Evolutionary conservation across 2,797 vertebrate genomes (phyloP).

Genomic region (Perdix hodgsoniae): DNA sequence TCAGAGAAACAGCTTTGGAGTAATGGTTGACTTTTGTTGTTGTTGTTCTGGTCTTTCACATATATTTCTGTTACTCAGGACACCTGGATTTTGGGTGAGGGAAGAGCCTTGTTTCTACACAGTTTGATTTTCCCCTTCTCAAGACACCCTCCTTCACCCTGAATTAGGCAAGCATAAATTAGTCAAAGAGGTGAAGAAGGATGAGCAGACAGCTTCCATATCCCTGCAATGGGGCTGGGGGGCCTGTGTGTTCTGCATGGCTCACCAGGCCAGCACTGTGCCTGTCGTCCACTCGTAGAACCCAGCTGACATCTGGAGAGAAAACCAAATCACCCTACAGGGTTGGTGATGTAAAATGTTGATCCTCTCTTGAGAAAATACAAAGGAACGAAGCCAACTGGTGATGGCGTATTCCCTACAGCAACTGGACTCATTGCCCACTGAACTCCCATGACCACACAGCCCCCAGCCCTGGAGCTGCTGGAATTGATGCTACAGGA

Average conservation of each 20-base stretch:
- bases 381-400: neutral
- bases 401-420: neutral
- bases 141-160: neutral
- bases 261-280: neutral
- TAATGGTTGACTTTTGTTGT: neutral
- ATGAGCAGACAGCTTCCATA: neutral
- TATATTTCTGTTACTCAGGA: neutral
- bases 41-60: neutral
- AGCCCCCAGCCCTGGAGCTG: neutral
- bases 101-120: neutral
- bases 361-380: neutral
- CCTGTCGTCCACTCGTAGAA: neutral
- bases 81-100: neutral
- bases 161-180: neutral
- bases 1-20: constrained; percentile 7
- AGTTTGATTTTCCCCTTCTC: constrained; percentile 7
- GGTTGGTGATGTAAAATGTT: neutral
- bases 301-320: neutral
- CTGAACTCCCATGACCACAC: neutral
- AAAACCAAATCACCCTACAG: neutral
- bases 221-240: neutral
- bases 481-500: neutral
- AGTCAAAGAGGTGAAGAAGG: neutral
- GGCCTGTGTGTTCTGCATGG: neutral
- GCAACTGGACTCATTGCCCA: rapidly evolving